Evolutionary conservation across 1,140 invertebrate genomes (phyloP).

Genomic region (Aphis craccivora): DNA sequence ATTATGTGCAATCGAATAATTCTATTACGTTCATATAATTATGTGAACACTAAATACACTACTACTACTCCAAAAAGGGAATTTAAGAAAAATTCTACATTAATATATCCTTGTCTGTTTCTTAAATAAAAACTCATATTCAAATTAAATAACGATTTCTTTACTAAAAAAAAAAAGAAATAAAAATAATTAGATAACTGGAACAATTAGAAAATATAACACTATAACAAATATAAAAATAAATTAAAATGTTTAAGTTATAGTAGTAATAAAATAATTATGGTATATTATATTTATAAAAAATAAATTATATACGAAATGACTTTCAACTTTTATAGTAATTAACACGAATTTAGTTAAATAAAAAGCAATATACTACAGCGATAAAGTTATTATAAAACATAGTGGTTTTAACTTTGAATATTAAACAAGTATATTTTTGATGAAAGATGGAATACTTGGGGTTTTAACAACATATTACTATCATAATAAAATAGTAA

Average conservation of each 20-base stretch:
- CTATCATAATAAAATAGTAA: not conserved
- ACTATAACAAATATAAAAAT: too few species aligned
- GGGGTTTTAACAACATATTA: not conserved
- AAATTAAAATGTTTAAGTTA: too few species aligned
- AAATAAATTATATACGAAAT: not conserved
- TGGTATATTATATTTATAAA: not conserved
- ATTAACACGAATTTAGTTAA: not conserved
- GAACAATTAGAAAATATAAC: too few species aligned
- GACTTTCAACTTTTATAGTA: not conserved
- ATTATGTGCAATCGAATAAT: too few species aligned
- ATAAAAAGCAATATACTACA: not conserved
- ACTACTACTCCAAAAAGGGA: not conserved
- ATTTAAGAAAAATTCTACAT: not conserved
- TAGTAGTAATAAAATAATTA: too few species aligned
- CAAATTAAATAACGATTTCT: too few species aligned
- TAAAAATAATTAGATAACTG: too few species aligned
- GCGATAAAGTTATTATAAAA: not conserved
- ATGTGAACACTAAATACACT: too few species aligned
- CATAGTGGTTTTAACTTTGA: not conserved
- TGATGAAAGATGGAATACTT: not conserved
- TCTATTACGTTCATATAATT: not conserved
- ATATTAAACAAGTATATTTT: not conserved
- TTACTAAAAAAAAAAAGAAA: not conserved
- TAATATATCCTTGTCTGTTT: not conserved
- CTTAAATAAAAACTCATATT: not conserved